phyloP scores from a whole-genome alignment of 2,113 vertebrate genomes.

The Atherinomorus stipes region DNA sequence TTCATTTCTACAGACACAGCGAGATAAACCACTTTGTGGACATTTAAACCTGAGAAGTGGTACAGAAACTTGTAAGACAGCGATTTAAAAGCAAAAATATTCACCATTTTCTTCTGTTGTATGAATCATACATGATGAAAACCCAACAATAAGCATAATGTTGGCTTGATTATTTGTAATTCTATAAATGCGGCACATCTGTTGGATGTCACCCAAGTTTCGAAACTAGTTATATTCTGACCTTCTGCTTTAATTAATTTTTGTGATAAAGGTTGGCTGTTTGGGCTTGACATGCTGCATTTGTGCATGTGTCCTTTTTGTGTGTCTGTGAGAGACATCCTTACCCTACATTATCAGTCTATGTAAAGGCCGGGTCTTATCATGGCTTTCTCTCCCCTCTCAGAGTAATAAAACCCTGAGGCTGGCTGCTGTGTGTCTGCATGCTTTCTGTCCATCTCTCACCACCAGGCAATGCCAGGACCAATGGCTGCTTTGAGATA shows the following conservation, averaged over 20 bases:
- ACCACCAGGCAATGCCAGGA: constrained; percentile 71
- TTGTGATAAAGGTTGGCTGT: constrained; percentile 72
- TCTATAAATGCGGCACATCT: not conserved
- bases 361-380: constrained; percentile 62
- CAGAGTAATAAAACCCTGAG: constrained; percentile 62
- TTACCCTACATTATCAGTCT: constrained; percentile 35
- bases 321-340: constrained; percentile 33
- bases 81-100: not conserved
- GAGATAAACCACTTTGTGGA: not conserved
- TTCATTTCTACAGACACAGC: constrained; percentile 20
- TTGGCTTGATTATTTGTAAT: not conserved
- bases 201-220: constrained; percentile 32
- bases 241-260: constrained; percentile 81
- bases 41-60: not conserved
- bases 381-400: constrained; percentile 31
- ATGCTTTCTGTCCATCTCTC: constrained; percentile 65
- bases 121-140: not conserved
- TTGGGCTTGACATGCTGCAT: constrained; percentile 59
- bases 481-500: constrained; percentile 54
- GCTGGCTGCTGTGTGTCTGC: constrained; percentile 39
- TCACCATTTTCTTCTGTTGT: not conserved
- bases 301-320: constrained; percentile 33
- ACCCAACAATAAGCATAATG: not conserved
- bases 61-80: not conserved
- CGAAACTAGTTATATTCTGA: constrained; percentile 67